phyloP scores from a whole-genome alignment of 2,113 vertebrate species.

The Urocynchramus pylzowi region DNA sequence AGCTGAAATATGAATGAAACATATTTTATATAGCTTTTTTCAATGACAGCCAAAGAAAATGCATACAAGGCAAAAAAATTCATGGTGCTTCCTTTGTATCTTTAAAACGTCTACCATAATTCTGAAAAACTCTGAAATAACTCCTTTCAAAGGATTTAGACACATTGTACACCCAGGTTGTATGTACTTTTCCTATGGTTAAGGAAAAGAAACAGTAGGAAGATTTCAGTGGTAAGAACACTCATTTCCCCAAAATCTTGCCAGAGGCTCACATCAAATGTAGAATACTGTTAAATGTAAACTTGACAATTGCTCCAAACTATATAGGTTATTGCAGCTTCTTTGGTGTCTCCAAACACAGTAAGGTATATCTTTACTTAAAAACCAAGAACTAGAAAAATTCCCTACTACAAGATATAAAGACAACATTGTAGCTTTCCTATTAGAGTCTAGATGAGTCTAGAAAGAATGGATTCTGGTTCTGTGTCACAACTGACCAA shows the following conservation, averaged over 20 bases:
- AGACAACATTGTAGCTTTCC: background rate
- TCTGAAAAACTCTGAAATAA: background rate
- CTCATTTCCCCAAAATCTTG: background rate
- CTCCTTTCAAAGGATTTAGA: background rate
- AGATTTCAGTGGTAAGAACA: background rate
- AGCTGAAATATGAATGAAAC: slow-evolving; percentile 5
- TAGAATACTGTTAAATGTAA: background rate
- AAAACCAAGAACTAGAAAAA: background rate
- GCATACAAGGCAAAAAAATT: background rate
- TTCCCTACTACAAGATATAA: no score
- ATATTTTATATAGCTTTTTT: background rate
- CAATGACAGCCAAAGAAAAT: background rate
- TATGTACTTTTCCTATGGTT: background rate
- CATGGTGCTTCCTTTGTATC: background rate
- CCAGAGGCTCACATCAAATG: background rate
- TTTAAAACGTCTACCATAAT: background rate
- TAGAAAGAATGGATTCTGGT: background rate
- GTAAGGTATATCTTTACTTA: background rate
- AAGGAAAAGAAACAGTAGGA: background rate
- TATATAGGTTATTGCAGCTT: background rate
- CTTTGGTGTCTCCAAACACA: background rate
- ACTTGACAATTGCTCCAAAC: background rate
- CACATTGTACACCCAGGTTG: background rate
- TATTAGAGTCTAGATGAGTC: background rate
- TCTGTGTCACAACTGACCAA: background rate